A percentile compares a stretch with the other conserved stretches of the same genome.
phyloP scores from a whole-genome alignment of 2,888 invertebrate genomes.

The Leucophora obtusa region DNA sequence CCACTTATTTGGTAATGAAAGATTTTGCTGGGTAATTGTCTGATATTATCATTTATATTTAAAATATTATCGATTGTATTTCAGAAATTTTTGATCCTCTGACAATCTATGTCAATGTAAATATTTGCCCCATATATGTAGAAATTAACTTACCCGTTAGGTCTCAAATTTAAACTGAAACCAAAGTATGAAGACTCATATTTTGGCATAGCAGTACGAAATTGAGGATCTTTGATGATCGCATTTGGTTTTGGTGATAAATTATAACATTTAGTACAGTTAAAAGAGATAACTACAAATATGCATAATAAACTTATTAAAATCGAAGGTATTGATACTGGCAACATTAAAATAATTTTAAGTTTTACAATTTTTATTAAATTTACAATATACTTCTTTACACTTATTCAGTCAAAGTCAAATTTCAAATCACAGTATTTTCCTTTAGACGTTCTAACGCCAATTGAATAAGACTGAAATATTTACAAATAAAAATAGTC shows the following conservation, averaged over 20 bases:
- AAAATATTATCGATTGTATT: no score
- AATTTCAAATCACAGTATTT: neutral
- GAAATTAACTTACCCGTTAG: slow-evolving; percentile 72
- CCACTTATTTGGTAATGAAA: no score
- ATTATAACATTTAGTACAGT: slow-evolving; percentile 71
- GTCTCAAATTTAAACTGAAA: slow-evolving; percentile 73
- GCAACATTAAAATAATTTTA: slow-evolving; percentile 32
- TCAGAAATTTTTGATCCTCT: no score
- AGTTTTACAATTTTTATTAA: slow-evolving; percentile 3
- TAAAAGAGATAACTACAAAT: slow-evolving; percentile 30
- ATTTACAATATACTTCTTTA: neutral
- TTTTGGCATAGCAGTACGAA: slow-evolving; percentile 71
- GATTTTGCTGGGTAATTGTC: no score
- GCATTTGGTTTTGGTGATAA: slow-evolving; percentile 77
- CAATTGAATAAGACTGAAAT: slow-evolving; percentile 40
- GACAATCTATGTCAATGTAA: no score
- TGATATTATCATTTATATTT: no score
- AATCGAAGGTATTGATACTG: neutral
- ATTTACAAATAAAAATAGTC: slow-evolving; percentile 17
- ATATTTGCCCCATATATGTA: no score
- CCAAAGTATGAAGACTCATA: slow-evolving; percentile 77
- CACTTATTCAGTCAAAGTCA: neutral
- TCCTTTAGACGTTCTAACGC: neutral
- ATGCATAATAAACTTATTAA: slow-evolving; percentile 15
- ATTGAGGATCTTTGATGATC: slow-evolving; percentile 74